Evolutionary conservation across 2,113 vertebrate genomes (phyloP).

Genomic region (Nibea albiflora): DNA sequence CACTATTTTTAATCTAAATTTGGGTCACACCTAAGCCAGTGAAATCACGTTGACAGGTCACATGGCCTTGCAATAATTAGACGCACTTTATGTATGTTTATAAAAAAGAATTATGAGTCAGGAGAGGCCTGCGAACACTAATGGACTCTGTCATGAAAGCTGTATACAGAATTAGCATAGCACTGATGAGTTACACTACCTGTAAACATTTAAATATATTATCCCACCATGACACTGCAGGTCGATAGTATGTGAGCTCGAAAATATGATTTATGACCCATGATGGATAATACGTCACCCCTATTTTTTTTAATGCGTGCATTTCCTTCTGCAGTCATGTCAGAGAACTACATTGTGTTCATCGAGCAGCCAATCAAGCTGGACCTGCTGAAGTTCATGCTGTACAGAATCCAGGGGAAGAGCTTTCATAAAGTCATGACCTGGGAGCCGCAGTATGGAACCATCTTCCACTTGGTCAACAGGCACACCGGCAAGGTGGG

Average conservation of each 20-base stretch:
- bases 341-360: conserved; percentile 93
- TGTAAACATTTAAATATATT: neutral
- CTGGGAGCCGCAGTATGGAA: conserved; percentile 90
- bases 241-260: neutral
- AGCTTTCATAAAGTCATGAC: conserved; percentile 84
- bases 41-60: neutral
- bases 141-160: neutral
- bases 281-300: neutral
- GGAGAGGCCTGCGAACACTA: neutral
- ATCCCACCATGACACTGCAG: neutral
- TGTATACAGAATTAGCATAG: neutral
- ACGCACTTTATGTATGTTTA: neutral
- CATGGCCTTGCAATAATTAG: neutral
- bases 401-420: conserved; percentile 85
- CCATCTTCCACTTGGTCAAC: conserved; percentile 89
- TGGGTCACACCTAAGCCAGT: conserved; percentile 2
- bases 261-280: neutral
- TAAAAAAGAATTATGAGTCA: conserved; percentile 4
- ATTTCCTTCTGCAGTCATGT: conserved; percentile 87
- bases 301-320: neutral
- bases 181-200: neutral
- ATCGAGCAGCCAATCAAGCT: conserved; percentile 92
- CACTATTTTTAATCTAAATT: neutral
- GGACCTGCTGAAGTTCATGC: conserved; percentile 87
- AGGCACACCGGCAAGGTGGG: conserved; percentile 90